Conservation (phyloP, 2,797 vertebrate genomes). For the Cynodonichthys magdalenae region DNA sequence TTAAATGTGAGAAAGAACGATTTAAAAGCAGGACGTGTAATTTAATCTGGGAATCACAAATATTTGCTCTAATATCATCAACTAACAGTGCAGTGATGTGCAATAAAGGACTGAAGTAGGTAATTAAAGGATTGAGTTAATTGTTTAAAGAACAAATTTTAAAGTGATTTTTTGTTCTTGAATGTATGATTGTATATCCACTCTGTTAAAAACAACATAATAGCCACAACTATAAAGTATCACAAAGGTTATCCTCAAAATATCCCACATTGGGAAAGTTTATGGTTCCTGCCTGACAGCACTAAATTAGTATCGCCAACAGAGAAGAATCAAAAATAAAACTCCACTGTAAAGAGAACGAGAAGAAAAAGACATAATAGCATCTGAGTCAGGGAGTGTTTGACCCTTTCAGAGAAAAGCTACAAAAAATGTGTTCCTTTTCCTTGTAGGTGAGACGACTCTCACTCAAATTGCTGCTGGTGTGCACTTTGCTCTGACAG, state of each 20-base stretch:
- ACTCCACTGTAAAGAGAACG: neutral
- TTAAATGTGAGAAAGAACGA: no score
- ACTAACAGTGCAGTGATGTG: neutral
- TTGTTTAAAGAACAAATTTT: no score
- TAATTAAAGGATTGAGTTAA: no score
- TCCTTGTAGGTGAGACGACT: slow-evolving; percentile 17
- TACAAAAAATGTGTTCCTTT: slow-evolving; percentile 28
- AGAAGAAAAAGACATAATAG: slow-evolving; percentile 11
- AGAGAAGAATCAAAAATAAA: neutral
- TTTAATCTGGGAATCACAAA: neutral
- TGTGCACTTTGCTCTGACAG: slow-evolving; percentile 19
- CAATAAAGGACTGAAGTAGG: neutral
- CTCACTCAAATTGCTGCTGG: slow-evolving; percentile 13
- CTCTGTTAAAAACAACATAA: no score
- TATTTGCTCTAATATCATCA: neutral
- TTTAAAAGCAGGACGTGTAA: no score
- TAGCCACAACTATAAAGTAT: no score
- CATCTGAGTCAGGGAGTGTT: slow-evolving; percentile 25
- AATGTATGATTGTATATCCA: no score
- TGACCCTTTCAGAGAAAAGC: slow-evolving; percentile 35
- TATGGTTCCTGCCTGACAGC: no score
- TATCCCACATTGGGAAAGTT: no score
- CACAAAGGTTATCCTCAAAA: no score
- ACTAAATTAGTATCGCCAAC: no score
- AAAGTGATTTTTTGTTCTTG: no score